Conservation (phyloP, 2,797 vertebrate species). For the Oreortyx pictus region DNA sequence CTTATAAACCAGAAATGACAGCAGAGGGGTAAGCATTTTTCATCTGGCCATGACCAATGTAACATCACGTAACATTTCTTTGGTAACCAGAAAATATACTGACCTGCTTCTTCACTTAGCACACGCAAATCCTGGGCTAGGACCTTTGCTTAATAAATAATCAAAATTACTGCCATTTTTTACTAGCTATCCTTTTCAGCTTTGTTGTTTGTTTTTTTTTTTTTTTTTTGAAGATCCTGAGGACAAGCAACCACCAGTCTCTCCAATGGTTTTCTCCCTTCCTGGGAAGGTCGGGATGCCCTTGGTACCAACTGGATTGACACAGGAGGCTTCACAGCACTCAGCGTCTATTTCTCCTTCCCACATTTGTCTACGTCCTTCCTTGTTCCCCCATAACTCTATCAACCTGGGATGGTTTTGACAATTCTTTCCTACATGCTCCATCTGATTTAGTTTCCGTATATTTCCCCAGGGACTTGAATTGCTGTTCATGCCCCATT, state of each 20-base stretch:
- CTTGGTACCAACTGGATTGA: background rate
- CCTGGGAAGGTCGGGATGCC: constrained; percentile 11
- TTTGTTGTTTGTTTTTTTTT: no score
- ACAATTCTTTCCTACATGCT: constrained; percentile 41
- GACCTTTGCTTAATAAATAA: background rate
- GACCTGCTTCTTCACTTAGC: background rate
- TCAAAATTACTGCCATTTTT: background rate
- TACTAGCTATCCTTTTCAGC: background rate
- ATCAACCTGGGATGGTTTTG: constrained; percentile 47
- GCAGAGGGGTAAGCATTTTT: background rate
- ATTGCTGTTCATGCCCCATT: constrained; percentile 42
- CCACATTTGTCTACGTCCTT: constrained; percentile 18
- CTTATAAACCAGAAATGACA: background rate
- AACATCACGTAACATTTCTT: background rate
- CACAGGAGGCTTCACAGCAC: background rate
- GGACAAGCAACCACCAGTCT: background rate
- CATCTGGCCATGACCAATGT: background rate
- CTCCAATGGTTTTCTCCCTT: background rate
- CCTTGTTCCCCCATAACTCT: constrained; percentile 34
- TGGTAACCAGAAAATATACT: background rate
- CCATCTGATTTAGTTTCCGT: constrained; percentile 46
- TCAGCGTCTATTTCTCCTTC: constrained; percentile 28
- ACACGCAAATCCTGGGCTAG: background rate
- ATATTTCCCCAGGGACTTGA: constrained; percentile 41
- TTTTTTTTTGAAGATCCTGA: background rate